These are phyloP conservation scores for Dendrolimus kikuchii DNA, from an alignment of 1,140 invertebrate genomes.

Conservation along the genomic window DNA sequence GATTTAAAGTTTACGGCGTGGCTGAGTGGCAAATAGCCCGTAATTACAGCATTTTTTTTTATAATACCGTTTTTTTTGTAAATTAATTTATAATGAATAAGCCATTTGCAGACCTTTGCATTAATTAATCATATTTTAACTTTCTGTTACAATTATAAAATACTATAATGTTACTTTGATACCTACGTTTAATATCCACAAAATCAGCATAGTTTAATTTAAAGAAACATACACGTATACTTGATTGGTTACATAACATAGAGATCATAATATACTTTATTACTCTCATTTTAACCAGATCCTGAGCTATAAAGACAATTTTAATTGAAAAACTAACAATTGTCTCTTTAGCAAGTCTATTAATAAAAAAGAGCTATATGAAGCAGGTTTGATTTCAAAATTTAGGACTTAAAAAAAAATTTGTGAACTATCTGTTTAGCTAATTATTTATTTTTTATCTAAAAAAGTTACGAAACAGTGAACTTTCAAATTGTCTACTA, in stretches of 20 bases:
- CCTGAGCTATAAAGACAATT: conserved; percentile 4
- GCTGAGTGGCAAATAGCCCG: too few species aligned
- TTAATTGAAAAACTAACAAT: not conserved
- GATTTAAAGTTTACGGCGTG: too few species aligned
- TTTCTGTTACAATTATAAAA: too few species aligned
- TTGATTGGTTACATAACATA: not conserved
- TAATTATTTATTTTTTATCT: too few species aligned
- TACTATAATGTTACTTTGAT: too few species aligned
- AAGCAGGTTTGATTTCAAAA: not conserved
- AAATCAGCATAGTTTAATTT: conserved; percentile 3
- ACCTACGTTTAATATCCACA: too few species aligned
- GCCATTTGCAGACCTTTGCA: too few species aligned
- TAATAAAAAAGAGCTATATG: not conserved
- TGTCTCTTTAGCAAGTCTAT: not conserved
- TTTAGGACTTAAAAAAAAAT: not conserved
- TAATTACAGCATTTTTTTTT: too few species aligned
- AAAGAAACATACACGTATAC: not conserved
- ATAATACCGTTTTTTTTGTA: too few species aligned
- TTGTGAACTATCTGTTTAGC: too few species aligned
- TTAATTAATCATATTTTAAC: too few species aligned
- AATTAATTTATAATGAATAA: too few species aligned
- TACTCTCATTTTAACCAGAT: conserved; percentile 49
- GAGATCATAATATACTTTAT: not conserved
- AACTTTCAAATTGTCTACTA: not conserved
- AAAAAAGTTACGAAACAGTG: not conserved